These are phyloP conservation scores for Drosophila infuscata DNA, from an alignment of 2,888 invertebrate species.

Conservation along the genomic window DNA sequence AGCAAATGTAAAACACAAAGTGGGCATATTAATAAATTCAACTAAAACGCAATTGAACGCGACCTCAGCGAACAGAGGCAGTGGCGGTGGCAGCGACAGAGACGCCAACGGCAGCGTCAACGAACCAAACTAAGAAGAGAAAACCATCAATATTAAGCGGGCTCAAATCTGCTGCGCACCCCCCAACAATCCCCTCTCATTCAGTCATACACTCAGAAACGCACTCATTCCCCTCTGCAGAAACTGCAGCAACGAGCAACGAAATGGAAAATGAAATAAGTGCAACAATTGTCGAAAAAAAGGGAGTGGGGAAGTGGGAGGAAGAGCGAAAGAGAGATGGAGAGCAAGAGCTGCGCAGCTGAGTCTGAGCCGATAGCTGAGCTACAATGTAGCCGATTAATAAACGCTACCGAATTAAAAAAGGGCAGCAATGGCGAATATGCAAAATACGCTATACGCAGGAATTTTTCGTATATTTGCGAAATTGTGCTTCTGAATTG, in stretches of 20 bases:
- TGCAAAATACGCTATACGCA: conserved; percentile 21
- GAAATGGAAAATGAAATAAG: conserved; percentile 69
- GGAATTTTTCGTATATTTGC: neutral
- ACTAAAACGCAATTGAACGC: conserved; percentile 71
- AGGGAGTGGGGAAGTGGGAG: conserved; percentile 30
- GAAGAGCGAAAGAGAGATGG: neutral
- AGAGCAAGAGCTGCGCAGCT: conserved; percentile 16
- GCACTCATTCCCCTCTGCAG: conserved; percentile 41
- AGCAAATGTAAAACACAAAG: conserved; percentile 48
- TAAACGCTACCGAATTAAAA: conserved; percentile 31
- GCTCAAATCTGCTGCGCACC: conserved; percentile 63
- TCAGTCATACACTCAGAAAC: conserved; percentile 4
- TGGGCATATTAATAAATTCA: conserved; percentile 71
- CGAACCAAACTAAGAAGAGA: conserved; percentile 49
- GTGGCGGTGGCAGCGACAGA: conserved; percentile 5
- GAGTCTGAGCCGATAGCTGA: conserved; percentile 36
- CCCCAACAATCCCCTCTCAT: conserved; percentile 33
- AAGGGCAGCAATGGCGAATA: conserved; percentile 6
- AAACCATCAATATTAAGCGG: conserved; percentile 66
- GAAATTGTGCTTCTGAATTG: neutral
- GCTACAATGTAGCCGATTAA: conserved; percentile 55
- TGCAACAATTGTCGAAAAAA: conserved; percentile 60
- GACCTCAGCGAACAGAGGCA: conserved; percentile 48
- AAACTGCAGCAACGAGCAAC: conserved; percentile 42
- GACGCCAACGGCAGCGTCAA: conserved; percentile 30